Evolutionary conservation across 2,888 invertebrate species (phyloP), one percentile per base, ranked within the genome.

Genomic region (Xestia c-nigrum): DNA sequence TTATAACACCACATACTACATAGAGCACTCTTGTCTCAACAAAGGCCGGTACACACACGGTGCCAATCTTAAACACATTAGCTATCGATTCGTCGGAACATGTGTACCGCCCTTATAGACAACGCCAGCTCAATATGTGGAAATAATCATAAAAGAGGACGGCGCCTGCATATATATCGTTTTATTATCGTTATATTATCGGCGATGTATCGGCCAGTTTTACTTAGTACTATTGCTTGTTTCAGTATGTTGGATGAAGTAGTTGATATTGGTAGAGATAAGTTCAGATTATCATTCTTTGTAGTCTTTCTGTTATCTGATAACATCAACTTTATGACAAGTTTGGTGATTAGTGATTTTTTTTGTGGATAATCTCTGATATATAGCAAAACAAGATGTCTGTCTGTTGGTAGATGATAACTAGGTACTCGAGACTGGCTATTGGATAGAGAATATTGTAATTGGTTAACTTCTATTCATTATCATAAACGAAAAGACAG

Each of bases 81-180:
- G 87, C 86, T 74, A 88, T 88, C 89, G 87, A 87, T 85, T 87
- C 80, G 73, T 40, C 75, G 74, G 69, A 83, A 85, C 87, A 86
- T 86, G 87, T 84, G 84, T 84, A 80, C 76, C 74, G 43, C 72
- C 64, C 80, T 76, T 89, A 93, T 92, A 94, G 94, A 94, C 95
- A 94, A 92, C 92, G 94, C 92, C 93, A 94, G 95, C 94, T 95
- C 95, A 95, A 96, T 96, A 96, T 96, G 96, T 94, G 95, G 96
- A 94, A 94, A 96, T 95, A 95, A 96, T 95, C 95, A 95, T 96
- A 96, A 95, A 95, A 94, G 93, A 90, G 90, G 88, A 91, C 93
- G 94, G 93, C 89, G 78, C 86, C 91, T 92, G 95, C 95, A 96
- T 96, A 96, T 94, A 93, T 93, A 96, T 93, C 89, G 93, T 76